Evolutionary conservation across 2,888 invertebrate species (phyloP), one percentile per base, ranked within the genome.

Genomic region (Hoplodrina blanda): DNA sequence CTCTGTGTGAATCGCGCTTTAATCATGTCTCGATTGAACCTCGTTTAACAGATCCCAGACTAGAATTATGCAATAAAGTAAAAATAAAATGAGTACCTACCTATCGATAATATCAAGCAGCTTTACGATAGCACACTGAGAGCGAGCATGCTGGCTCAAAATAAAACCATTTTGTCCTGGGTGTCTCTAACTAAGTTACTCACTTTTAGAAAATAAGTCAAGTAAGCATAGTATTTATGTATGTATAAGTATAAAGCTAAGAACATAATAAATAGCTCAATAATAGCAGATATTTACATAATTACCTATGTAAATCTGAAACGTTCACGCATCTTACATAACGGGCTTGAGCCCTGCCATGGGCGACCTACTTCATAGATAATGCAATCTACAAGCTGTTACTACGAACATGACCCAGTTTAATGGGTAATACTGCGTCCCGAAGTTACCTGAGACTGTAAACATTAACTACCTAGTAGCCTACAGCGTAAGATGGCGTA

Each of bases 311-410:
- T 73, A 74, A 79, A 70, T 72, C 75, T 73, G 67, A 71, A 73
- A 67, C 61, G 73, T 73, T 77, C 77, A 82, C 78, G 80, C 77
- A 76, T 78, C 69, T 71, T 56, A 76, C 69, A 69, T 56, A 74
- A 59, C 73, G 69, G 64, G 68, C 52, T 55, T 50, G 60, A 70
- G 55, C 67, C 63, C 70, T 79, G 74, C 76, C 76, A 74, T 73
- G 69, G 52, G 10, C 55, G 76, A 61, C 76, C 63, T 76, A 75
- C 69, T 80, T 80, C 44, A 76, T 61, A 69, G 76, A 80, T 69
- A 80, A 66, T 78, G 66, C 52, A 63, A 76, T 70, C 64, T 65
- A 69, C 68, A 49, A 59, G n/a, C 33, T 76, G 50, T 54, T 64
- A 62, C 33, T 54, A 56, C 60, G 25, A 54, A 65, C 52, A 44